These are phyloP conservation scores for Melinopterus prodromus DNA, from an alignment of 2,888 invertebrate species.

Conservation along the genomic window DNA sequence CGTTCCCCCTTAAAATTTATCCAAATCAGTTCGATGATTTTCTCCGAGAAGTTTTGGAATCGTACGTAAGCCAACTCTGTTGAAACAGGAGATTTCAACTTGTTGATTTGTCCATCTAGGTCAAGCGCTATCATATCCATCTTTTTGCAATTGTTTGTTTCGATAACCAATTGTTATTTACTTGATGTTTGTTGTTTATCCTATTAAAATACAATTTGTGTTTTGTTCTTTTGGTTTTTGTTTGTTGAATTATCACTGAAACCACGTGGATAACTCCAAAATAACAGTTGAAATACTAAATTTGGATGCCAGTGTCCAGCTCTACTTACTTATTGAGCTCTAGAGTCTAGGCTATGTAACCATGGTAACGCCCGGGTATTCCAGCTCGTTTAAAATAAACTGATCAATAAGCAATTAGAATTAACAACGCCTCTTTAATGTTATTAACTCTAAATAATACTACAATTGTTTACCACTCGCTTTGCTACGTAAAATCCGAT, in stretches of 20 bases:
- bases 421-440: background rate
- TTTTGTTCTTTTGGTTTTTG: background rate
- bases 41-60: conserved; percentile 69
- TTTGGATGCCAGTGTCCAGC: background rate
- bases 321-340: background rate
- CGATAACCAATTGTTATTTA: background rate
- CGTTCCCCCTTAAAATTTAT: conserved; percentile 75
- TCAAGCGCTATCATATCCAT: conserved; percentile 14
- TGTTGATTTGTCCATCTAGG: conserved; percentile 46
- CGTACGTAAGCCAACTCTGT: conserved; percentile 63
- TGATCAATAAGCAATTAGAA: background rate
- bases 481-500: background rate
- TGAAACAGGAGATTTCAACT: conserved; percentile 58
- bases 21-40: conserved; percentile 74
- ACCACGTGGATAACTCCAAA: background rate
- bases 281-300: background rate
- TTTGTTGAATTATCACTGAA: background rate
- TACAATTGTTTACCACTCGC: background rate
- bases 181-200: no score
- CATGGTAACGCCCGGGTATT: conserved; percentile 5
- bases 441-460: background rate
- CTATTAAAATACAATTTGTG: background rate
- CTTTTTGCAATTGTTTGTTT: background rate
- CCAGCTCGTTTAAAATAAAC: background rate
- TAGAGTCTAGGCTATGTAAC: background rate